Evolutionary conservation across 2,888 invertebrate species (phyloP).

Genomic region (Xestia sexstrigata): DNA sequence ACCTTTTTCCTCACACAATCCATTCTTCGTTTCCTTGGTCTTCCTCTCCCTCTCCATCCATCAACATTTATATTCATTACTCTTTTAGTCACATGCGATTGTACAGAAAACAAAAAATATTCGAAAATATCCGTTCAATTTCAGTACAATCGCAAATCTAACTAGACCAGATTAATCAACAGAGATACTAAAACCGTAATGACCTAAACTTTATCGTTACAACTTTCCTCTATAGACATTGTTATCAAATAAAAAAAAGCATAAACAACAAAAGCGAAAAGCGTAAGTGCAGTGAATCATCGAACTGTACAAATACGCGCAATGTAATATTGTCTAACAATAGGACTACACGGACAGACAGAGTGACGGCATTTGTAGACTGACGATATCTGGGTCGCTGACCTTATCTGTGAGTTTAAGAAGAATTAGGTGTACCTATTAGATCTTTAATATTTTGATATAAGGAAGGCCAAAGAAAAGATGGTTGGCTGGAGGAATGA

Average conservation of each 20-base stretch:
- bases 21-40: too few species aligned
- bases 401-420: constrained; percentile 1
- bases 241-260: constrained; percentile 35
- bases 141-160: not conserved
- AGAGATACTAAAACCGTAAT: not conserved
- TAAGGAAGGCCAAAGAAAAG: too few species aligned
- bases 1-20: too few species aligned
- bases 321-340: constrained; percentile 43
- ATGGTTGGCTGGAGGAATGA: too few species aligned
- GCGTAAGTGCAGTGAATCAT: constrained; percentile 50
- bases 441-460: not conserved
- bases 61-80: too few species aligned
- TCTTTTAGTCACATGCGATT: too few species aligned
- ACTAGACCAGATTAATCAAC: not conserved
- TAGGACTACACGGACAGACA: constrained; percentile 44
- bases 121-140: not conserved
- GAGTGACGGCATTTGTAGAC: constrained; percentile 33
- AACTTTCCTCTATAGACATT: not conserved
- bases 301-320: constrained; percentile 40
- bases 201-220: not conserved
- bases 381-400: constrained; percentile 3
- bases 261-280: constrained; percentile 39
- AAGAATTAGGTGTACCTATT: not conserved
- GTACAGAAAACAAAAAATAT: too few species aligned
- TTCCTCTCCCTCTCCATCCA: too few species aligned